These are phyloP conservation scores for Falcunculus frontatus DNA, from an alignment of 2,113 vertebrate species.

Conservation along the genomic window DNA sequence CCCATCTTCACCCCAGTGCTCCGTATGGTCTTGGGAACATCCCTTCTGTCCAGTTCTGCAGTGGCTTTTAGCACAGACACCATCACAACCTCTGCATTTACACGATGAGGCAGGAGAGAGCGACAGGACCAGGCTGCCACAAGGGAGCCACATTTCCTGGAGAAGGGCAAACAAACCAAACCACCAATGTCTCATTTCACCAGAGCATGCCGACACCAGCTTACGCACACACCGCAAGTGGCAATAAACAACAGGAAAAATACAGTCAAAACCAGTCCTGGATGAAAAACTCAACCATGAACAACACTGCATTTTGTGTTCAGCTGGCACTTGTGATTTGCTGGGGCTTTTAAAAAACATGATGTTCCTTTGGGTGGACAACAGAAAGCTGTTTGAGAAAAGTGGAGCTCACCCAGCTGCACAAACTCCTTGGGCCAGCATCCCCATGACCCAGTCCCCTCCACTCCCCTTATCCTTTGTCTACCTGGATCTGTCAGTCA, in stretches of 20 bases:
- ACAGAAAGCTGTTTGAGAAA: neutral
- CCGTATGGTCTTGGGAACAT: rapidly evolving
- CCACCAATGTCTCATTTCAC: neutral
- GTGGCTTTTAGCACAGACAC: neutral
- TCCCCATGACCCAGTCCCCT: neutral
- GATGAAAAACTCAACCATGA: neutral
- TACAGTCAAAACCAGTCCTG: neutral
- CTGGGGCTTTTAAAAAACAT: neutral
- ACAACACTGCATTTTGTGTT: neutral
- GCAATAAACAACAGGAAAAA: slow-evolving; percentile 17
- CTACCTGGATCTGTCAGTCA: neutral
- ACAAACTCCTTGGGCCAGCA: rapidly evolving
- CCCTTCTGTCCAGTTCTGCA: neutral
- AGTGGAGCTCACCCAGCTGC: neutral
- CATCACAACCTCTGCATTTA: neutral
- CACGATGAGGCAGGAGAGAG: neutral
- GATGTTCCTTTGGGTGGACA: neutral
- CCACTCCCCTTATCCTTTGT: neutral
- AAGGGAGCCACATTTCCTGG: neutral
- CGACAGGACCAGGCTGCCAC: neutral
- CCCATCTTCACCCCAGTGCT: neutral
- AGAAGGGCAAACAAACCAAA: slow-evolving; percentile 11
- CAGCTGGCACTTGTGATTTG: neutral
- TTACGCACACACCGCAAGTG: neutral
- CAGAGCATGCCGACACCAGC: neutral